phyloP scores from a whole-genome alignment of 2,113 vertebrate species.

The Lichenostomus cassidix region DNA sequence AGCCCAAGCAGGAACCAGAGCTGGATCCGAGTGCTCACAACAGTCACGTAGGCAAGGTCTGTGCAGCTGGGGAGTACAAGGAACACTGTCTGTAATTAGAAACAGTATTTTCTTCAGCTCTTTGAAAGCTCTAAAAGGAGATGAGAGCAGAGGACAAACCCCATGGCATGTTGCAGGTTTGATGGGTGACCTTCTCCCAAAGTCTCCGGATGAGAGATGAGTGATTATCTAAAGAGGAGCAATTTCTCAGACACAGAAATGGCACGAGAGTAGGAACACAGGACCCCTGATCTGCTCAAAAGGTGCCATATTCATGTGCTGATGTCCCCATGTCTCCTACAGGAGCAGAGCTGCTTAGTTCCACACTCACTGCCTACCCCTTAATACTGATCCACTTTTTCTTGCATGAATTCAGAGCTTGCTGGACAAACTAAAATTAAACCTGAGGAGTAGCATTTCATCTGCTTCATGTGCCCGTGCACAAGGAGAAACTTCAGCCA shows the following conservation, averaged over 20 bases:
- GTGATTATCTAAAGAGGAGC: neutral
- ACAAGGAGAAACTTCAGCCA: neutral
- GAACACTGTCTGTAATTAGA: neutral
- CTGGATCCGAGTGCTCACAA: neutral
- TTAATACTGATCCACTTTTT: neutral
- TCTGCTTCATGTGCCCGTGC: neutral
- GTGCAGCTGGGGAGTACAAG: neutral
- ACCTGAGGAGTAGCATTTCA: neutral
- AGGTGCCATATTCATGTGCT: neutral
- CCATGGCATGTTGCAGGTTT: accelerated
- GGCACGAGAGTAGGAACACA: neutral
- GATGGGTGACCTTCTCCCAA: neutral
- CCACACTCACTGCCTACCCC: neutral
- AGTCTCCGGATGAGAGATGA: neutral
- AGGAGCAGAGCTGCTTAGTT: neutral
- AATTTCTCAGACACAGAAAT: neutral
- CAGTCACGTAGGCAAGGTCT: neutral
- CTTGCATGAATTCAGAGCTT: neutral
- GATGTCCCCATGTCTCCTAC: neutral
- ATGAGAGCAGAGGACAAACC: neutral
- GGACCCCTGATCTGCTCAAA: neutral
- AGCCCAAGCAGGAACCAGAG: neutral
- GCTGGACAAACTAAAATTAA: neutral
- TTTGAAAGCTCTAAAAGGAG: neutral
- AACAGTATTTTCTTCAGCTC: neutral